Evolutionary conservation across 1,140 invertebrate species (phyloP), one percentile per base, ranked within the genome.

Genomic region (Cardiocondyla obscurior): DNA sequence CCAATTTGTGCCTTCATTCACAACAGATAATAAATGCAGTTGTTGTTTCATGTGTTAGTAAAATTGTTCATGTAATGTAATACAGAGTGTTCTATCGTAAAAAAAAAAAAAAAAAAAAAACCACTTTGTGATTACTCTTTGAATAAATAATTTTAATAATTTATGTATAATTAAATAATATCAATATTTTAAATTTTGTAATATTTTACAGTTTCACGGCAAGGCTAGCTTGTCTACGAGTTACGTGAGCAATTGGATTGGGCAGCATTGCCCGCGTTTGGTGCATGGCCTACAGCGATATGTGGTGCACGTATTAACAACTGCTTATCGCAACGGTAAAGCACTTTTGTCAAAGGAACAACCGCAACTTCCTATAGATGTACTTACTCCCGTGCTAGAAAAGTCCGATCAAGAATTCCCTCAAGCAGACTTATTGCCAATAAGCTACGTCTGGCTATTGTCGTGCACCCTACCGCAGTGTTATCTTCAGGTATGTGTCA

Each of bases 241-340:
- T 83, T 98, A 96, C 89, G 95, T 98, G 30, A 95, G 96, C 42
- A 97, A 97, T 90, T 98, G 97, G 97, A 94, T 98, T 16, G 95
- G 95, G 83, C 95, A 96, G 83, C 96, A 98, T 94, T 96, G 96
- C 85, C 96, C 97, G 25, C 94, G 97, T 57, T 93, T 98, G 19
- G 94, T 98, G 12, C 93, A 96, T 19, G 96, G 97, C 0, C 94
- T 98, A n/a, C 97, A 98, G 92, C 96, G 97, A 91, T 97, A 95
- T 77, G 95, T 96, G 73, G 95, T 97, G 10, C 97, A 98, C 90
- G 95, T 96, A 69, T 92, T 98, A 30, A 96, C 96, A 33, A 98
- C 97, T 8, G 96, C 96, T 0, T 97, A 97, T 93, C 95, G 97
- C 53, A 95, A 95, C 81, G 94, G 96, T 81, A 95, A 95, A 83